These are phyloP conservation scores for Paramormyrops hopkinsi DNA, from an alignment of 2,797 vertebrate species.

Conservation along the genomic window DNA sequence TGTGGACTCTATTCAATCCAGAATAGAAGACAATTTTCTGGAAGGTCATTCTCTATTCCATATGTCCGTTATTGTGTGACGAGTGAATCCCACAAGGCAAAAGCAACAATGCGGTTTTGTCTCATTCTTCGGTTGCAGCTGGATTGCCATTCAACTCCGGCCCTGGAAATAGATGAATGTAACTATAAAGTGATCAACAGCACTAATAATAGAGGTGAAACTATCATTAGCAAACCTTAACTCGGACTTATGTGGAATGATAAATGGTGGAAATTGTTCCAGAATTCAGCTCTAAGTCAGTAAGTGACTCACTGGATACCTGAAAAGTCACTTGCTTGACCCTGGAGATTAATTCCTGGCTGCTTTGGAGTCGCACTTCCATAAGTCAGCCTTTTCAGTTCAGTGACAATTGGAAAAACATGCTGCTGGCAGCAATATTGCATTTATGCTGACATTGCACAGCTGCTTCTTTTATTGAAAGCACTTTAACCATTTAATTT, in stretches of 20 bases:
- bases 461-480: not conserved
- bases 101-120: not conserved
- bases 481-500: not conserved
- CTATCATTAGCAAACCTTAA: slow-evolving; percentile 6
- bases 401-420: not conserved
- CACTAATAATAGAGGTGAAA: slow-evolving; percentile 12
- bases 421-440: not conserved
- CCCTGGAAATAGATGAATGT: not conserved
- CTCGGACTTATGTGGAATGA: not conserved
- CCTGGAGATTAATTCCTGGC: not conserved
- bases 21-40: not conserved
- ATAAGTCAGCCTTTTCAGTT: not conserved
- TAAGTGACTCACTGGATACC: not conserved
- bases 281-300: not conserved
- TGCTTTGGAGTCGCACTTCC: not conserved
- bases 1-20: not conserved
- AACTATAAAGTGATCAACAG: not conserved
- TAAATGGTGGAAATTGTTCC: not conserved
- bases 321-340: not conserved
- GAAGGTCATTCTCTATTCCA: not conserved
- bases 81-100: slow-evolving; percentile 3
- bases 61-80: not conserved
- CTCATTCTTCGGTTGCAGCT: slow-evolving; percentile 14
- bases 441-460: not conserved
- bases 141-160: slow-evolving; percentile 6